Evolutionary conservation across 2,797 vertebrate species (phyloP), one percentile per base, ranked within the genome.

Genomic region (Clamator glandarius): DNA sequence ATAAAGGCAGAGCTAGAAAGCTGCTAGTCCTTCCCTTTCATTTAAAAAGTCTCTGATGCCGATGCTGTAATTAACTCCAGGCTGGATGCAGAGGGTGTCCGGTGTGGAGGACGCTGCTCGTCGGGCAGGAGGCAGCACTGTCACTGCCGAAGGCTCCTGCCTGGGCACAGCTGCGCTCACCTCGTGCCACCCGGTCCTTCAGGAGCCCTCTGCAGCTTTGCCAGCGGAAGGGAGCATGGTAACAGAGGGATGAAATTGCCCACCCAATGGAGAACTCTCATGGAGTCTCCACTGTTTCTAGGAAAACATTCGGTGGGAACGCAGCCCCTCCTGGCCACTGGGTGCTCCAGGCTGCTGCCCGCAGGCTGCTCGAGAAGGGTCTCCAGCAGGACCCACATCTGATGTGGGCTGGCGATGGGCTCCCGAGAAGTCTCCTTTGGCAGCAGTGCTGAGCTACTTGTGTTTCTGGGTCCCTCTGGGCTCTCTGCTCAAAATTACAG

Each of bases 91-190:
- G 78, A 1, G 8, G 44, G 3, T 63, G 69, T 57, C 55, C 12
- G 68, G 3, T 41, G n/a, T 31, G 80, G 9, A 73, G 89, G 75
- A 79, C 6, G 14, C 90, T 16, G 85, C 82, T 87, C 50, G 59
- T 8, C 1, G 5, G 69, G 78, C 84, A 3, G 26, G 39, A 42
- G 42, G 42, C 42, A 42, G 42, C 54, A 9, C 46, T 1, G 55
- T 4, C 2, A 7, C 36, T n/a, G 19, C 50, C 8, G 25, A 35
- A 42, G 8, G 69, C 69, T 66, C 64, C 58, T 75, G 78, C 89
- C 55, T 1, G 1, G 74, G 59, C 88, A 66, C 0, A 4, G 84
- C 77, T 1, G 1, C 1, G 1, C 0, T 35, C 2, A 8, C 39
- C 11, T 1, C 25, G 42, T 58, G 55, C 66, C 0, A 1, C 29